These are phyloP conservation scores for Indri indri DNA, from an alignment of 2,113 vertebrate species.

Conservation along the genomic window DNA sequence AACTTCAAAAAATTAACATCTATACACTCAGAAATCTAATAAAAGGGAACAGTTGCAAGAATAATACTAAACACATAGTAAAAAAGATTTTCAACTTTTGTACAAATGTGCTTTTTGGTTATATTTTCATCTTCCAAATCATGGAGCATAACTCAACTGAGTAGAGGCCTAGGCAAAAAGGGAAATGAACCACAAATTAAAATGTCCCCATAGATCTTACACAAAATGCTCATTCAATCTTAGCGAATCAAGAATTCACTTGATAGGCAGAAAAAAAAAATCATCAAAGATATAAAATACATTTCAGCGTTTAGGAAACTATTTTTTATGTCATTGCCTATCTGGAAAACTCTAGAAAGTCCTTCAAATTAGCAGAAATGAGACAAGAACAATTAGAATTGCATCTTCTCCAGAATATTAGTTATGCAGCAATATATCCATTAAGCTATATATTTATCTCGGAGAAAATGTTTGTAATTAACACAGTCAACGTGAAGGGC, in stretches of 20 bases:
- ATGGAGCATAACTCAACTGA: background rate
- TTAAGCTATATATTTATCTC: background rate
- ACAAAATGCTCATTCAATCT: background rate
- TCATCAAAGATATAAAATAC: background rate
- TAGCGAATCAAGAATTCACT: conserved; percentile 25
- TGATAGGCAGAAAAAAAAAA: background rate
- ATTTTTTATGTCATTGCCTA: conserved; percentile 1
- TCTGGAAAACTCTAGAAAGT: background rate
- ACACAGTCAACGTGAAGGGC: background rate
- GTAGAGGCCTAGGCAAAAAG: background rate
- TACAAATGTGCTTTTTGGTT: background rate
- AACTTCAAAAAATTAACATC: background rate
- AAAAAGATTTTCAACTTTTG: background rate
- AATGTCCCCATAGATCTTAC: background rate
- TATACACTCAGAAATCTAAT: background rate
- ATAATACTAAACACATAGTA: background rate
- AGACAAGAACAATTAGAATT: conserved; percentile 14
- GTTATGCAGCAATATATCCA: background rate
- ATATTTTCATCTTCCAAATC: conserved; percentile 18
- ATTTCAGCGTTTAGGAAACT: background rate
- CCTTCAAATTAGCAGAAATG: background rate
- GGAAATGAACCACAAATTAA: background rate
- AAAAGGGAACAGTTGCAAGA: background rate
- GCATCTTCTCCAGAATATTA: conserved; percentile 3
- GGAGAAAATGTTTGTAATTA: background rate